These are phyloP conservation scores for Nemurella pictetii DNA, from an alignment of 2,888 invertebrate genomes.

Conservation along the genomic window DNA sequence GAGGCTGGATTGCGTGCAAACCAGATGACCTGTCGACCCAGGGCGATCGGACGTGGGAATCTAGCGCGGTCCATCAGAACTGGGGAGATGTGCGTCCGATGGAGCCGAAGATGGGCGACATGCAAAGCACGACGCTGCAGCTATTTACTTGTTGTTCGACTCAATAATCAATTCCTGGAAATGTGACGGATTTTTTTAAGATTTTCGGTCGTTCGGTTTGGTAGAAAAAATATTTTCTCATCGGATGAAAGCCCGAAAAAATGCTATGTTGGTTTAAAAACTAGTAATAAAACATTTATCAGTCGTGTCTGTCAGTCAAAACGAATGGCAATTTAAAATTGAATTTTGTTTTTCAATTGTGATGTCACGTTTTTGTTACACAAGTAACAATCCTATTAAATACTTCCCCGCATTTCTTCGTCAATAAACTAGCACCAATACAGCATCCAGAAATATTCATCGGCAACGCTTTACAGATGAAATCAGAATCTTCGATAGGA, in stretches of 20 bases:
- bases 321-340: neutral
- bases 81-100: neutral
- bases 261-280: neutral
- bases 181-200: neutral
- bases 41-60: neutral
- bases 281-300: neutral
- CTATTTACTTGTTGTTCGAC: too few species aligned
- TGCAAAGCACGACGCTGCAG: neutral
- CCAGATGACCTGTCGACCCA: neutral
- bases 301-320: neutral
- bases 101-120: neutral
- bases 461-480: neutral
- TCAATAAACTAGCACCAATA: neutral
- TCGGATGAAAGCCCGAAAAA: neutral
- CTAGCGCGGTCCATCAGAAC: neutral
- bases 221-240: neutral
- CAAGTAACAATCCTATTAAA: neutral
- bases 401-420: neutral
- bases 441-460: neutral
- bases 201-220: neutral
- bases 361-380: neutral
- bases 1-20: neutral
- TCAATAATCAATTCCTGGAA: neutral
- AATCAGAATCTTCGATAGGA: neutral
- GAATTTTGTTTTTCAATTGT: neutral